Base-by-base conservation (phyloP, 2,888 invertebrate genomes). In the Nemapogon koenigi region DNA sequence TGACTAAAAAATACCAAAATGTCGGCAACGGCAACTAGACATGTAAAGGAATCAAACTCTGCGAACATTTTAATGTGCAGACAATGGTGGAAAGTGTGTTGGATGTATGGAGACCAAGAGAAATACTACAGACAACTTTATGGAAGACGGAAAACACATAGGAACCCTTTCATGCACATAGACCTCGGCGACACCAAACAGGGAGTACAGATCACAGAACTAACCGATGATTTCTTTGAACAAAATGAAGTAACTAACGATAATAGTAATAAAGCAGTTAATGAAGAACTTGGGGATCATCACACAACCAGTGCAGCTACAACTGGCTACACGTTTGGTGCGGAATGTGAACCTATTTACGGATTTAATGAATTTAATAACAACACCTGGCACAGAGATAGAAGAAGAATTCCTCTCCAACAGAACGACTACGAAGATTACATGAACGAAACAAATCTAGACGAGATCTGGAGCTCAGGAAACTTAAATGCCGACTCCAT, bases 31-130 rank as follows among this genome's bases (percentile, higher is more conserved):
- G 79, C 80, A 3, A 80, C 78, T 15, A 59, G 72, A 42, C 80
- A 81, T 45, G 73, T 81, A 26, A 81, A 81, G 51, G 59, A 76
- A 10, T 80, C 80, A 3, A 80, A 80, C 49, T 78, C 88, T 26
- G 88, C 88, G 44, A 89, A 89, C 68, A 87, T 89, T 59, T 69
- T 90, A 46, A 89, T 89, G 86, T 89, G 90, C 76, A 88, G 88
- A 64, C 89, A 91, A 80, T 91, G 91, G 91, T 91, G 91, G 91
- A 89, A 89, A 67, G 91, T 91, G 43, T 91, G 91, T 58, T 91
- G 90, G 86, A 87, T 91, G 83, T 87, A 91, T 59, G 91, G 91
- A 35, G 90, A 90, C 65, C 89, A 90, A 57, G 89, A 90, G 57
- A 91, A 91, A 58, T 89, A 90, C 75, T 91, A 91, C 78, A 78